Conservation (phyloP, 2,113 vertebrate species). For the Uria aalge region DNA sequence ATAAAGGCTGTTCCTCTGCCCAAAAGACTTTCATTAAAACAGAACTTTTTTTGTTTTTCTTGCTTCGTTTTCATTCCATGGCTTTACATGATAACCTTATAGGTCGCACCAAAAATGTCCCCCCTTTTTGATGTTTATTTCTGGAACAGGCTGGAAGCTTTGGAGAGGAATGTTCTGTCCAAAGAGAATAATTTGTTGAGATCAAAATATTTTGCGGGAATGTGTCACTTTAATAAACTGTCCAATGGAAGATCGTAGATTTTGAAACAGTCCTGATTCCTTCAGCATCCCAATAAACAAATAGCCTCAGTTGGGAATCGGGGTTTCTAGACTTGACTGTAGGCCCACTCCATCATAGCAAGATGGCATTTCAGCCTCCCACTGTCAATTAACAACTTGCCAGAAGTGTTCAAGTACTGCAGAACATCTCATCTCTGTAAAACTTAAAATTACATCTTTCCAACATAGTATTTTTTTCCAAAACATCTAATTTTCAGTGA, state of each 20-base stretch:
- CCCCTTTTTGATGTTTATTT: conserved; percentile 41
- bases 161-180: conserved; percentile 23
- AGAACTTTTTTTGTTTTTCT: not conserved
- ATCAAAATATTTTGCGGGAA: not conserved
- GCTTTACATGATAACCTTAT: conserved; percentile 5
- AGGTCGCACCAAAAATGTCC: not conserved
- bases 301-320: not conserved
- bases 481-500: not conserved
- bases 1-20: not conserved
- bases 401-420: not conserved
- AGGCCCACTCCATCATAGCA: not conserved
- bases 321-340: not conserved
- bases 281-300: conserved; percentile 12
- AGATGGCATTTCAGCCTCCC: not conserved
- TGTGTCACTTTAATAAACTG: not conserved
- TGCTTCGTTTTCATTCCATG: not conserved
- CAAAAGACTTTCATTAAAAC: not conserved
- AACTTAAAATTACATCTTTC: not conserved
- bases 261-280: not conserved
- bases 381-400: not conserved
- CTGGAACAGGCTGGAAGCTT: not conserved
- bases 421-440: not conserved
- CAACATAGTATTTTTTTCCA: not conserved
- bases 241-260: not conserved
- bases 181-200: conserved; percentile 22